Base-by-base conservation (phyloP, 1,140 invertebrate species). In the Platyscapa corneri region DNA sequence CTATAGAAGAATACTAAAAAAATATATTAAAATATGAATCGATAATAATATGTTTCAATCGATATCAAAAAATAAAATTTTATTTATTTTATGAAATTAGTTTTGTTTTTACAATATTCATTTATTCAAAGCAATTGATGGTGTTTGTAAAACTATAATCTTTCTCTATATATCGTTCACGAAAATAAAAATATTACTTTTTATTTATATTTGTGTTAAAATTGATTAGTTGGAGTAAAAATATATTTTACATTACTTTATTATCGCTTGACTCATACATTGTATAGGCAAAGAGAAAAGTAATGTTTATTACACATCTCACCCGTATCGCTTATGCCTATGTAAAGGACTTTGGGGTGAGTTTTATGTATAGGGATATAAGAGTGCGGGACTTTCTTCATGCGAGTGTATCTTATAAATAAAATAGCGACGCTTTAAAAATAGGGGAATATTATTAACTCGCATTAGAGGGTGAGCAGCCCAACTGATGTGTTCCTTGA, bases 361-460 rank as follows among this genome's bases (percentile, higher is more conserved):
- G 49, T 85, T 85, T 85, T 85, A 85, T 84, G 64, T 27, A 20
- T n/a, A 30, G n/a, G 49, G 46, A 3, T 82, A 42, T 27, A 70
- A 49, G 46, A 30, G 34, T 75, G 23, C 12, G 56, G 37, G 39
- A 20, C 39, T 37, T 46, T 46, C 18, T 53, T 27, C 65, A 32
- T 39, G 64, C 42, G 65, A 86, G 75, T 86, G 85, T 87, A 87
- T 87, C 90, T 89, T 89, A 90, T 91, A 91, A 91, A 91, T 91
- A 90, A 91, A 89, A 89, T 89, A 91, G 89, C 84, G 88, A 88
- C 82, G 88, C 89, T 89, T 90, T 88, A 90, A 90, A 90, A 91
- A 89, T 89, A 89, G 90, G 90, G 90, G 90, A 89, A 90, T 91
- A 89, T 89, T 90, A 90, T 91, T 91, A 91, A 91, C 90, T 91